Evolutionary conservation across 2,797 vertebrate species (phyloP), one percentile per base, ranked within the genome.

Genomic region (Etheostoma nigrum): DNA sequence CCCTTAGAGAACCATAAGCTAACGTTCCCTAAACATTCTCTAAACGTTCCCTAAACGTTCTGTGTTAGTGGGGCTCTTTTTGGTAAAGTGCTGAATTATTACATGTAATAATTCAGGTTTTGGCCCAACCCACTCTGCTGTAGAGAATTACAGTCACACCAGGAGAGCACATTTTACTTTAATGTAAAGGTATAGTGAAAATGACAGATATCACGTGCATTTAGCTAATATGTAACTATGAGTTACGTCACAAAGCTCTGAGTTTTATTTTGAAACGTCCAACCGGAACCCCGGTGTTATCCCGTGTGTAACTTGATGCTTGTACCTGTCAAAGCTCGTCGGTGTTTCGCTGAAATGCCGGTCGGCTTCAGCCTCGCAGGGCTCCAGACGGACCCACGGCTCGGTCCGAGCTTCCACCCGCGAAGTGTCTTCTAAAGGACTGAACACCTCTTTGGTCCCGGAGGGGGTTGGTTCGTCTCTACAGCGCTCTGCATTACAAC

Each of bases 291-390:
- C 0, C 2, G 0, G 2, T 0, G 0, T 30, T 4, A 1, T 1
- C 0, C 11, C 16, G 0, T 0, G 7, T 5, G 19, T 0, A 62
- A 0, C 74, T 91, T 89, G 66, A 78, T 55, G 15, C 9, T 0
- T 10, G n/a, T 74, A 61, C 75, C 89, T 91, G 86, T 85, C 87
- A 83, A 12, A 61, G 16, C 66, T 57, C 45, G 62, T 62, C 77
- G 14, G 45, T 2, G 18, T 25, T 33, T 18, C 2, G 53, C 23
- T 18, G 82, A 83, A 67, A 81, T 54, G 84, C 89, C 87, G 88
- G 87, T 73, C 51, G 66, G 33, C 44, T 15, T 8, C 53, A 64
- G 45, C 19, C 48, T 55, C 27, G 2, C 27, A 3, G 48, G 44
- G 40, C 60, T 6, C 4, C 0, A 23, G n/a, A 40, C 36, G 7